phyloP scores from a whole-genome alignment of 1,140 invertebrate species.

The Adelges cooleyi region DNA sequence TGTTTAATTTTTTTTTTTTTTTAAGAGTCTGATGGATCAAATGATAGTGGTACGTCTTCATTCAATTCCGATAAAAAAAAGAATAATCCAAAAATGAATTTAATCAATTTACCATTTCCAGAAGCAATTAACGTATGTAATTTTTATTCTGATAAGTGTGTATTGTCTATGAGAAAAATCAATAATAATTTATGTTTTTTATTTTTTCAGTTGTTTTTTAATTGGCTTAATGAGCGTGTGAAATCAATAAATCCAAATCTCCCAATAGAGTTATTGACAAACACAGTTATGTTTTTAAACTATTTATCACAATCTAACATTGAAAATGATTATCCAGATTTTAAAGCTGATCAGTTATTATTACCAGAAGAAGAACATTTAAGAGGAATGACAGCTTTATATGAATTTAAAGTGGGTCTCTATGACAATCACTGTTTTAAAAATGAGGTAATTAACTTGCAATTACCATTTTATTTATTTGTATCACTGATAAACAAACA shows the following conservation, averaged over 20 bases:
- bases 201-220: neutral
- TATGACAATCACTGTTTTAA: neutral
- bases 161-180: no score
- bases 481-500: no score
- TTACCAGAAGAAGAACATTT: conserved; percentile 17
- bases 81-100: neutral
- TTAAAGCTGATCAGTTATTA: neutral
- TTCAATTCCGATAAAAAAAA: conserved; percentile 16
- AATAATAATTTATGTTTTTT: neutral
- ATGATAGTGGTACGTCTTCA: conserved; percentile 26
- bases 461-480: no score
- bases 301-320: conserved; percentile 10
- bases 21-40: conserved; percentile 16
- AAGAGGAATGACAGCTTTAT: conserved; percentile 9
- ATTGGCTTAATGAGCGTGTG: conserved; percentile 5
- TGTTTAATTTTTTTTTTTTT: neutral
- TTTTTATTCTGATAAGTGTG: no score
- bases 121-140: conserved; percentile 5
- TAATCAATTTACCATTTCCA: conserved; percentile 5
- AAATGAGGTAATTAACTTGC: conserved; percentile 21
- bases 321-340: neutral
- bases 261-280: neutral
- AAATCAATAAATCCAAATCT: neutral
- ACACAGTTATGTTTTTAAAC: conserved; percentile 3
- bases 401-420: neutral